phyloP scores from a whole-genome alignment of 2,888 invertebrate genomes.

The Ganaspis brasiliensis region DNA sequence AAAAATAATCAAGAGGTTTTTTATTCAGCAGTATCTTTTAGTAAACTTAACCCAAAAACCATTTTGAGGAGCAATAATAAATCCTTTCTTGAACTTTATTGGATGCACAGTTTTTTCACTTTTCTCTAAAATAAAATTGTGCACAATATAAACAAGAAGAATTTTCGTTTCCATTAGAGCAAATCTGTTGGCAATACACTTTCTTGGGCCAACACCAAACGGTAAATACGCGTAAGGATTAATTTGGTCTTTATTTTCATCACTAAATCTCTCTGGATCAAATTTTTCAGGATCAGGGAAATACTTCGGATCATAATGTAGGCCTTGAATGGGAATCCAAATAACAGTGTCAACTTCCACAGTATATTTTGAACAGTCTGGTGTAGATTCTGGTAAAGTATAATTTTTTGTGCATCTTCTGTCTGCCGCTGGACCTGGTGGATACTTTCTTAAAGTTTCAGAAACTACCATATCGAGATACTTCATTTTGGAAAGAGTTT shows the following conservation, averaged over 20 bases:
- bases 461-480: background rate
- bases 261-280: conserved; percentile 2
- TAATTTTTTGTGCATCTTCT: background rate
- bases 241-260: conserved; percentile 64
- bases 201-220: conserved; percentile 77
- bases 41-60: conserved; percentile 75
- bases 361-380: background rate
- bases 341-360: background rate
- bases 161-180: conserved; percentile 65
- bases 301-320: conserved; percentile 65
- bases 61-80: conserved; percentile 74
- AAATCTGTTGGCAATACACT: conserved; percentile 74
- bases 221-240: conserved; percentile 76
- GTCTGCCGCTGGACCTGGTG: background rate
- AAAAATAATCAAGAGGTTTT: too few relatives aligned
- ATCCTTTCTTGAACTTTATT: conserved; percentile 74
- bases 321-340: conserved; percentile 69
- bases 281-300: conserved; percentile 72
- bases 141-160: conserved; percentile 64
- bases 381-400: background rate
- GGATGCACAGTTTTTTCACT: conserved; percentile 72
- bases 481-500: background rate
- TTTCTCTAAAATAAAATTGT: conserved; percentile 72
- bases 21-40: too few relatives aligned
- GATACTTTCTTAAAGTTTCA: background rate